Evolutionary conservation across 2,113 vertebrate genomes (phyloP).

Genomic region (Urocolius indicus): DNA sequence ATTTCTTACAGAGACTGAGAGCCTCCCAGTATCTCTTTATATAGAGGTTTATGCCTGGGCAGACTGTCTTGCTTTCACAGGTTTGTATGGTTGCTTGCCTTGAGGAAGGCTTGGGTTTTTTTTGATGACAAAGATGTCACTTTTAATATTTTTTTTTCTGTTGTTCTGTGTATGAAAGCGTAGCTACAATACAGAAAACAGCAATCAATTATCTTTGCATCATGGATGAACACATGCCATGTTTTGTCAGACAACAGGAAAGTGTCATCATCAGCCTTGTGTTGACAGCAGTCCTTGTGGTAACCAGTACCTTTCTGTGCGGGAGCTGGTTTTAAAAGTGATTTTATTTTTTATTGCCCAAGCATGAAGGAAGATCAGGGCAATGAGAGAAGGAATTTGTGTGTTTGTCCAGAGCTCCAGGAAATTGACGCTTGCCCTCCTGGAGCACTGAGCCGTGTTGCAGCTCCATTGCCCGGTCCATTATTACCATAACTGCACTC

Average conservation of each 20-base stretch:
- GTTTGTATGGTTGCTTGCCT: not conserved
- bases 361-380: not conserved
- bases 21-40: not conserved
- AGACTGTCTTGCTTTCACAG: not conserved
- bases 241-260: not conserved
- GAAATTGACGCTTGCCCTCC: not conserved
- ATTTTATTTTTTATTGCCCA: not conserved
- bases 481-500: not conserved
- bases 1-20: rapidly evolving
- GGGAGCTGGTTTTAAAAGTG: not conserved
- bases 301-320: not conserved
- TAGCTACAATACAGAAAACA: not conserved
- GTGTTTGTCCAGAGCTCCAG: not conserved
- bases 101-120: not conserved
- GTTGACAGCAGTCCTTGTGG: not conserved
- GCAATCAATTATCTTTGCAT: not conserved
- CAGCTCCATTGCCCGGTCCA: rapidly evolving
- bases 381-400: not conserved
- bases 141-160: not conserved
- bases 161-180: not conserved
- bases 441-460: not conserved
- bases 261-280: not conserved
- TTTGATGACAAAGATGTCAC: not conserved
- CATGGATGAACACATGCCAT: not conserved
- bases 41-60: not conserved